Percentiles rank a stretch among this genome's conserved stretches.
These are phyloP conservation scores for Papilio machaon DNA, from an alignment of 1,140 invertebrate species.

Conservation along the genomic window DNA sequence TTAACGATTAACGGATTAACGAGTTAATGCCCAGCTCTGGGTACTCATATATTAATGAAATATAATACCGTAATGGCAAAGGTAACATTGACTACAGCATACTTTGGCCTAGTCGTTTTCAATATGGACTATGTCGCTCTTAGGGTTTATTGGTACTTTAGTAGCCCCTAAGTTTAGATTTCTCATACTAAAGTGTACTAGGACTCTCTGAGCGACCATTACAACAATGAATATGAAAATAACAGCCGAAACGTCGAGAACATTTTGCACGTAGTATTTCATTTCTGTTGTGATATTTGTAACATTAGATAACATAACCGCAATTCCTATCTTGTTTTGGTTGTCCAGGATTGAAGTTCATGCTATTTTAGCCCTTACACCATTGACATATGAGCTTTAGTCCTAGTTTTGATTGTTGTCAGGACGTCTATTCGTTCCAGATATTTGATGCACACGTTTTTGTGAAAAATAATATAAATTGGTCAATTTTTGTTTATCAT, in stretches of 20 bases:
- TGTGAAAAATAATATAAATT: slow-evolving; percentile 1
- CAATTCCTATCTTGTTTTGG: background rate
- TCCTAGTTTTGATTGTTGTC: background rate
- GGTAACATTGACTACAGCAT: too few relatives aligned
- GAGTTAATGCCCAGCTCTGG: too few relatives aligned
- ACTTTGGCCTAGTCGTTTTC: too few relatives aligned
- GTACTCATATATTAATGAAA: too few relatives aligned
- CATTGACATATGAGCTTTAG: background rate
- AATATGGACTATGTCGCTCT: too few relatives aligned
- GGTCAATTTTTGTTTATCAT: background rate
- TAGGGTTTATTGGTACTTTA: too few relatives aligned
- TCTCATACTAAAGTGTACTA: too few relatives aligned
- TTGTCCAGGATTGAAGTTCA: background rate
- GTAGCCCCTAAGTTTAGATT: too few relatives aligned
- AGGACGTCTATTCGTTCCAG: background rate
- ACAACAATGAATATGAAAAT: background rate
- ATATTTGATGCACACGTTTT: slow-evolving; percentile 14
- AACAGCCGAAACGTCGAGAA: background rate
- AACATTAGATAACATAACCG: background rate
- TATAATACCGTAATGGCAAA: too few relatives aligned
- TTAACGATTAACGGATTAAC: too few relatives aligned
- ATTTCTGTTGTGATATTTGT: background rate
- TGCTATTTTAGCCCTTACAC: background rate
- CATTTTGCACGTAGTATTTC: background rate
- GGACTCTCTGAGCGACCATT: background rate